A percentile compares a stretch with the other conserved stretches of the same genome.
Conservation (phyloP, 2,888 invertebrate genomes). For the Parochlus steinenii region DNA sequence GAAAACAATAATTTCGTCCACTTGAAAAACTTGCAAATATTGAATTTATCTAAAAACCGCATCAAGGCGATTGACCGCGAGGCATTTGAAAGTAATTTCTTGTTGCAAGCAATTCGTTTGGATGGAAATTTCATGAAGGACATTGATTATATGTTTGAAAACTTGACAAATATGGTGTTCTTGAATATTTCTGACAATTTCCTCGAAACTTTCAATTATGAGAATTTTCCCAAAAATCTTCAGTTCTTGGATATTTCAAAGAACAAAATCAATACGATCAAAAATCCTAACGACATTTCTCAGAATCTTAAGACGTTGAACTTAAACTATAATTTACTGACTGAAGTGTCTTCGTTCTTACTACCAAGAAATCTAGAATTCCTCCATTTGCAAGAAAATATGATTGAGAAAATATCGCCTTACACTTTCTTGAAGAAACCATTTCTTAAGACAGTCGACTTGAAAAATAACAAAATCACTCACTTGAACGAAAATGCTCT, state of each 20-base stretch:
- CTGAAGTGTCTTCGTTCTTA: conserved; percentile 11
- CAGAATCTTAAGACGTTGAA: conserved; percentile 12
- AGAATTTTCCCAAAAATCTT: conserved; percentile 12
- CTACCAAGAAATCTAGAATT: conserved; percentile 11
- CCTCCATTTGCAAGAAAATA: conserved; percentile 10
- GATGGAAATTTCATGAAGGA: conserved; percentile 11
- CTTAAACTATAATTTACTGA: conserved; percentile 11
- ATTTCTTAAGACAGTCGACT: conserved; percentile 10
- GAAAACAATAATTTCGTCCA: conserved; percentile 10
- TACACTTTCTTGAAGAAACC: conserved; percentile 10
- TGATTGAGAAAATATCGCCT: conserved; percentile 11
- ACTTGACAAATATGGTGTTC: conserved; percentile 10
- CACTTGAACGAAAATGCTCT: conserved; percentile 11
- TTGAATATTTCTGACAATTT: conserved; percentile 10
- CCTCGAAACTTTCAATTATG: conserved; percentile 11
- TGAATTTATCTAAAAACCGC: conserved; percentile 11
- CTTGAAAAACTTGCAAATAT: conserved; percentile 10
- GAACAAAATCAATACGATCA: conserved; percentile 11
- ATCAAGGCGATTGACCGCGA: conserved; percentile 11
- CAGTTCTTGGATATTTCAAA: conserved; percentile 11
- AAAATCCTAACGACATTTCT: conserved; percentile 12
- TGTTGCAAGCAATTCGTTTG: conserved; percentile 11
- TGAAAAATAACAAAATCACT: conserved; percentile 7
- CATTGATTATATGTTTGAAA: conserved; percentile 12
- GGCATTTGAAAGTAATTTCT: conserved; percentile 7